Percentiles rank a stretch among this genome's conserved stretches.
These are phyloP conservation scores for Pseudeuparius sepicola DNA, from an alignment of 2,888 invertebrate species.

Conservation along the genomic window DNA sequence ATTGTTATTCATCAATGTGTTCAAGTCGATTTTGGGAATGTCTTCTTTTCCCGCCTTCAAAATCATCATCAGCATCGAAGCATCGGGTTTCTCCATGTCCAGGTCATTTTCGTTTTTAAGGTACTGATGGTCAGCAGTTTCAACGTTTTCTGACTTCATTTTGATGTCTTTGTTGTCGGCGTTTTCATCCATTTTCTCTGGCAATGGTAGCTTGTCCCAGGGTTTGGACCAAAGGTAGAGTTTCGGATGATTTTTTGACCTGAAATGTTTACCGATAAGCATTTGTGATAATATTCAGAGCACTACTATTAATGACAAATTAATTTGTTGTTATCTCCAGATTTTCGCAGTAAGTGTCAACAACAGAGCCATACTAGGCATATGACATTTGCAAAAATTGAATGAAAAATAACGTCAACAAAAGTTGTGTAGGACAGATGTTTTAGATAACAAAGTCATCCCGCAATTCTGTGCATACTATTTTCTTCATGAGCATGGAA, in stretches of 20 bases:
- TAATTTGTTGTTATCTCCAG: too few relatives aligned
- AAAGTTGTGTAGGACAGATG: too few relatives aligned
- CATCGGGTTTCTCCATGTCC: slow-evolving; percentile 23
- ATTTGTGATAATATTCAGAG: too few relatives aligned
- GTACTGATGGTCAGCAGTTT: slow-evolving; percentile 22
- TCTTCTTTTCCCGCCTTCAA: slow-evolving; percentile 29
- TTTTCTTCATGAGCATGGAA: too few relatives aligned
- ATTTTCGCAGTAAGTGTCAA: too few relatives aligned
- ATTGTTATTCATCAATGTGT: slow-evolving; percentile 30
- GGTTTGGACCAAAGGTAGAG: slow-evolving; percentile 79
- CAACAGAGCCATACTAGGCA: too few relatives aligned
- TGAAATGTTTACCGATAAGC: too few relatives aligned
- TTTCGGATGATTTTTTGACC: slow-evolving; percentile 74
- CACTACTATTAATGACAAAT: too few relatives aligned
- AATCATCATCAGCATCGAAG: slow-evolving; percentile 33
- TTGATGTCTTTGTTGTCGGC: slow-evolving; percentile 18
- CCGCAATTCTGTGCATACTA: too few relatives aligned
- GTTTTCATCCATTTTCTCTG: slow-evolving; percentile 29
- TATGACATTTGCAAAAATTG: too few relatives aligned
- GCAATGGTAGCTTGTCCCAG: slow-evolving; percentile 54
- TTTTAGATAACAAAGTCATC: too few relatives aligned
- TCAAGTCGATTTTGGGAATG: slow-evolving; percentile 26
- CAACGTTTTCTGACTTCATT: slow-evolving; percentile 24
- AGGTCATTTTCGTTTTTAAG: slow-evolving; percentile 24
- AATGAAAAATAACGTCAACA: too few relatives aligned